These are phyloP conservation scores for Cardiocondyla obscurior DNA, from an alignment of 1,140 invertebrate species.

Conservation along the genomic window DNA sequence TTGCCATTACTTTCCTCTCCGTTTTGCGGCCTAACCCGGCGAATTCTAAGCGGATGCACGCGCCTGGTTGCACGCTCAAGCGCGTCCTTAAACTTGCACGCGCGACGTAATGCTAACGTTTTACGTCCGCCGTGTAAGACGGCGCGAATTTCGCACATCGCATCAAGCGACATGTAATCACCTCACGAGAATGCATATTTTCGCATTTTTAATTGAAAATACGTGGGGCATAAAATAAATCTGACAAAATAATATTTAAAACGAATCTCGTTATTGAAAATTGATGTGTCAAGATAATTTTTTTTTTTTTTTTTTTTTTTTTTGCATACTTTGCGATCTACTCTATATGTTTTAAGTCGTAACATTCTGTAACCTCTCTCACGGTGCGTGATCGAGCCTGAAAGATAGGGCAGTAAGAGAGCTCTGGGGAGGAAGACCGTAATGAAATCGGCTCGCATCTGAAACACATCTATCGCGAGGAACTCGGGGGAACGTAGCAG, in stretches of 20 bases:
- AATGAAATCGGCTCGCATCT: slow-evolving; percentile 56
- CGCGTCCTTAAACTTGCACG: slow-evolving; percentile 42
- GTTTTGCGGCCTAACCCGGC: slow-evolving; percentile 19
- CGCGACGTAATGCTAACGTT: slow-evolving; percentile 28
- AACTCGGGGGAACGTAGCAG: slow-evolving; percentile 20
- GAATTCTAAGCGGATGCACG: slow-evolving; percentile 2
- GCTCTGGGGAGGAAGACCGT: slow-evolving; percentile 36
- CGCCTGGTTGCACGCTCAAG: slow-evolving; percentile 21
- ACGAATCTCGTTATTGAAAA: neutral
- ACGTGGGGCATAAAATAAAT: too few species aligned
- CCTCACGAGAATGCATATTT: neutral
- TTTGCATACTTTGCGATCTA: slow-evolving; percentile 11
- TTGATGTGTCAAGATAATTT: neutral
- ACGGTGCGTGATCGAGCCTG: slow-evolving; percentile 56
- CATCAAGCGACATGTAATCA: neutral
- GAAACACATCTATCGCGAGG: slow-evolving; percentile 39
- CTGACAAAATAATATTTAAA: neutral
- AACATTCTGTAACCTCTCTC: slow-evolving; percentile 22
- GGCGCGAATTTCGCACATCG: slow-evolving; percentile 4
- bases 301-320: slow-evolving; percentile 22
- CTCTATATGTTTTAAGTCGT: neutral
- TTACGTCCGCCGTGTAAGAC: slow-evolving; percentile 18
- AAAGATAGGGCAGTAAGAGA: slow-evolving; percentile 47
- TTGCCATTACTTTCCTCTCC: slow-evolving; percentile 36
- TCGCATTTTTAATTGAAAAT: neutral